Base-by-base conservation (phyloP, 2,113 vertebrate genomes). In the Phaethornis superciliosus region DNA sequence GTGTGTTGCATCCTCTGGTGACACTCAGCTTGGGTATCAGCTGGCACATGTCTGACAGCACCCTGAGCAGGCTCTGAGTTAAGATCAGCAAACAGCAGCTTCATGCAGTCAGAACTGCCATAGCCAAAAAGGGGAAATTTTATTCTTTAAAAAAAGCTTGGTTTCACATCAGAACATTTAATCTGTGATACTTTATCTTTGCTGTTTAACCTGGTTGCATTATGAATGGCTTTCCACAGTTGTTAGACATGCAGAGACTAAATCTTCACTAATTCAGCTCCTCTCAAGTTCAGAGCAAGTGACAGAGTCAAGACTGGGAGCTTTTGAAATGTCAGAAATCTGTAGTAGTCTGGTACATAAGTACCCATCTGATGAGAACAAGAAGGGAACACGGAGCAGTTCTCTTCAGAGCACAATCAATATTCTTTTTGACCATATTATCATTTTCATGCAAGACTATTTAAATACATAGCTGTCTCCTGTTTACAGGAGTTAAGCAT, bases 21-120 rank as follows among this genome's bases (percentile, higher is more conserved):
- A 37, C 35, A 7, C 0, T 12, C 5, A 2, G 20, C 42, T 33
- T 13, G 24, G 15, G 30, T 19, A 80, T 47, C 76, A 64, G 4
- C 20, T 23, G 52, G 40, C 11, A 47, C 3, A 0, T 3, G 8
- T 37, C 37, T 18, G 19, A 42, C 19, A 52, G 26, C 44, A 64
- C 23, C n/a, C 70, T 18, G 23, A 72, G 78, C 58, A 15, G 17
- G 8, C 4, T 6, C 0, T 0, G 4, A 24, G 12, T 10, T 54
- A 49, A 44, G 40, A 71, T 16, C 51, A 81, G 37, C 7, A 59
- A 62, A 67, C n/a, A 33, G 28, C 35, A 68, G 19, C 49, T 58
- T 70, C 15, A 16, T 2, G 17, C 17, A 2, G 22, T 30, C 49
- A 56, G 9, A 67, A 51, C 10, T 62, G 32, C 17, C 44, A 52